Percentiles rank a stretch among this genome's conserved stretches.
Conservation (phyloP, 1,140 invertebrate genomes). For the Dreissena polymorpha region DNA sequence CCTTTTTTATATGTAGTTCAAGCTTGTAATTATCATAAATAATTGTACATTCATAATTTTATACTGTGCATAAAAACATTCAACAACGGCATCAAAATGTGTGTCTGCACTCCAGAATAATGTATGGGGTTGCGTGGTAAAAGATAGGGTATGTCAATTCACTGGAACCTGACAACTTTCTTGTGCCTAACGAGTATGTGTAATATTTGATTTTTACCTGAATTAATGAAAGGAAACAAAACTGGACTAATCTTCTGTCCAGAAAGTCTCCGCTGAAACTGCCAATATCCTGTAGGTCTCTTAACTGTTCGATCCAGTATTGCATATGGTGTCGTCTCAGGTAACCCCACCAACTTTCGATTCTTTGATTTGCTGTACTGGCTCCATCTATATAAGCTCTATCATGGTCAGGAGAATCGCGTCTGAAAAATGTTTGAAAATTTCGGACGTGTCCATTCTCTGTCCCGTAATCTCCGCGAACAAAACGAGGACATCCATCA, state of each 20-base stretch:
- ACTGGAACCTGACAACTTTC: not conserved
- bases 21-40: no score
- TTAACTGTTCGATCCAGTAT: conserved; percentile 54
- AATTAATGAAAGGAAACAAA: conserved; percentile 53
- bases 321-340: conserved; percentile 48
- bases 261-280: conserved; percentile 38
- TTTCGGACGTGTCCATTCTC: conserved; percentile 58
- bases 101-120: no score
- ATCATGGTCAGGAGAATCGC: conserved; percentile 12
- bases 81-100: no score
- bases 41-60: no score
- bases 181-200: not conserved
- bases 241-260: conserved; percentile 53
- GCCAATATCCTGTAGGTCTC: conserved; percentile 28
- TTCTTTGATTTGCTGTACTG: conserved; percentile 61
- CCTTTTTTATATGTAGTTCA: no score
- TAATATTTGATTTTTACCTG: conserved; percentile 25
- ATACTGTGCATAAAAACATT: no score
- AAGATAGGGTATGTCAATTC: no score
- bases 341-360: conserved; percentile 58
- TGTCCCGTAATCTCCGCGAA: conserved; percentile 58
- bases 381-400: conserved; percentile 52
- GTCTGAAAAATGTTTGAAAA: conserved; percentile 46
- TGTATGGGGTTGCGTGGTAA: no score
- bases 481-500: conserved; percentile 36